Conservation (phyloP, 2,888 invertebrate species). For the Andrena dorsata region DNA sequence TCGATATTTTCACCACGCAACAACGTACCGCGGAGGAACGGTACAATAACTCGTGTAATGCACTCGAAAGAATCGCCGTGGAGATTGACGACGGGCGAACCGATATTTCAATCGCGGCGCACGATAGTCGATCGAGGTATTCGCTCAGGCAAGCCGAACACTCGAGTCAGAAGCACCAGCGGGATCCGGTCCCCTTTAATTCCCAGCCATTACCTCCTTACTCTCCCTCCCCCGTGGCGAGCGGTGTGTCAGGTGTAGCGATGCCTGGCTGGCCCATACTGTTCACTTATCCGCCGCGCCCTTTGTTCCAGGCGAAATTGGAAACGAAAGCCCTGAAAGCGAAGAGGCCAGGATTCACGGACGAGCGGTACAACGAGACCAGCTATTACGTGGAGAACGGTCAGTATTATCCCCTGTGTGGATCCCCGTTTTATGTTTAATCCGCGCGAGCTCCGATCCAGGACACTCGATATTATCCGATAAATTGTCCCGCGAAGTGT, state of each 20-base stretch:
- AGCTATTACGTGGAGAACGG: constrained; percentile 98
- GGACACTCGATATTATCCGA: constrained; percentile 28
- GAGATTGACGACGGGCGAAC: too few relatives aligned
- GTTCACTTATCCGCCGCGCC: constrained; percentile 55
- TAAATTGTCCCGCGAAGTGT: constrained; percentile 38
- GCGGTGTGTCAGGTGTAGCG: constrained; percentile 10
- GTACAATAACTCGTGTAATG: too few relatives aligned
- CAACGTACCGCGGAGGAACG: too few relatives aligned
- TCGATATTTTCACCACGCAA: too few relatives aligned
- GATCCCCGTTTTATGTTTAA: constrained; percentile 51
- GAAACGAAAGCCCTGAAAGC: constrained; percentile 96
- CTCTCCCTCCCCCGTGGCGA: background rate
- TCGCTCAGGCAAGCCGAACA: background rate
- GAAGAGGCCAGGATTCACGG: constrained; percentile 95
- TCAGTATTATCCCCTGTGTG: constrained; percentile 85
- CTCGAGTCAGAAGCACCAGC: background rate
- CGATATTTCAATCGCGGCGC: too few relatives aligned
- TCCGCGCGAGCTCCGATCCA: background rate
- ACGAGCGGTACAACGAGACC: constrained; percentile 97
- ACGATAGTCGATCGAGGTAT: background rate
- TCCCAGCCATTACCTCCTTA: constrained; percentile 15
- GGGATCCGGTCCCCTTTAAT: background rate
- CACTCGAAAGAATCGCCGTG: too few relatives aligned
- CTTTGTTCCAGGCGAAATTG: constrained; percentile 92
- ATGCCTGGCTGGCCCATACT: constrained; percentile 31